phyloP scores from a whole-genome alignment of 2,888 invertebrate genomes.

The Tinea trinotella region DNA sequence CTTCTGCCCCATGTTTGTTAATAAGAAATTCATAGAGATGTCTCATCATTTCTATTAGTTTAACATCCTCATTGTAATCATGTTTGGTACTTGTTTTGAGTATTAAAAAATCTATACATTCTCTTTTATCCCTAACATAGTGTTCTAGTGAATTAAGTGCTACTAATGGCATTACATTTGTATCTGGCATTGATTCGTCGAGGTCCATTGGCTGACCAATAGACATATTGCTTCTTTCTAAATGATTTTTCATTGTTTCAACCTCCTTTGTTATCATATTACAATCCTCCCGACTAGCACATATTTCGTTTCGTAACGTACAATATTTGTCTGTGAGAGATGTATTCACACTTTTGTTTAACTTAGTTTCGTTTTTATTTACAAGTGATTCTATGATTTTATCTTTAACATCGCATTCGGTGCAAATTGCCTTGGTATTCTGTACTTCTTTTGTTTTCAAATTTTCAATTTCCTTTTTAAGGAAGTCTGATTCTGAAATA shows the following conservation, averaged over 20 bases:
- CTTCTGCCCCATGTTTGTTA: constrained; percentile 43
- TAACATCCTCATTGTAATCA: constrained; percentile 33
- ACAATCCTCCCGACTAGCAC: constrained; percentile 56
- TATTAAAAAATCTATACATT: constrained; percentile 45
- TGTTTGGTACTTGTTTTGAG: constrained; percentile 41
- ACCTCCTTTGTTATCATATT: constrained; percentile 56
- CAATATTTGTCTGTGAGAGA: constrained; percentile 42
- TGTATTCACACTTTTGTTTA: neutral
- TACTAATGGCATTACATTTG: too few species aligned
- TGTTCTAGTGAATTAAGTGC: neutral
- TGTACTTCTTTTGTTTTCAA: constrained; percentile 30
- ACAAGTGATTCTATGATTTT: constrained; percentile 27
- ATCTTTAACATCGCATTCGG: constrained; percentile 34
- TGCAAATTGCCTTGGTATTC: constrained; percentile 17
- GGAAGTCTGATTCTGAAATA: constrained; percentile 65
- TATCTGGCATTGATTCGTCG: constrained; percentile 31
- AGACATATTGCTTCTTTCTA: constrained; percentile 46
- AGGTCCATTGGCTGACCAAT: constrained; percentile 42
- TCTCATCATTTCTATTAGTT: constrained; percentile 54
- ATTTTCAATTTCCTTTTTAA: constrained; percentile 47
- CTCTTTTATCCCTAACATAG: constrained; percentile 37
- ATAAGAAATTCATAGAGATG: constrained; percentile 42
- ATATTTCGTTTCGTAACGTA: constrained; percentile 52
- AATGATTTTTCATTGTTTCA: constrained; percentile 54
- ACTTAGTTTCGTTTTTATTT: neutral